Percentiles rank a stretch among this genome's conserved stretches.
Conservation (phyloP, 2,113 vertebrate species). For the Cryptotis parvus region DNA sequence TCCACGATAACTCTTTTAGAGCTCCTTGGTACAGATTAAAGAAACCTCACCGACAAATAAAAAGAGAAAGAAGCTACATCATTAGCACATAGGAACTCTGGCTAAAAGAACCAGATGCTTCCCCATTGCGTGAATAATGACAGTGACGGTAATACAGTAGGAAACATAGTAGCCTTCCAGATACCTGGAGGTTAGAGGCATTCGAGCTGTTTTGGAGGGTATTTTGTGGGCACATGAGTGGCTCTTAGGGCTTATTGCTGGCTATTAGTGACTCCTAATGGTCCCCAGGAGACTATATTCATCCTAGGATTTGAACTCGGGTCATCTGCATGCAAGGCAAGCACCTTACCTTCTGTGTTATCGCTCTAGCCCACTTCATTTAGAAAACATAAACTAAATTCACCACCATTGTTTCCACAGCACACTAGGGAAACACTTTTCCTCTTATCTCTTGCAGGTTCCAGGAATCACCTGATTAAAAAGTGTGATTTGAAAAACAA, state of each 20-base stretch:
- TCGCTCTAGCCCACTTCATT: too few species aligned
- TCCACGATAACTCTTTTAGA: neutral
- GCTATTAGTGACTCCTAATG: too few species aligned
- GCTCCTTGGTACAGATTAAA: neutral
- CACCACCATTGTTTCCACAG: neutral
- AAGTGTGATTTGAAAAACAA: neutral
- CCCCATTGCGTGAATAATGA: neutral
- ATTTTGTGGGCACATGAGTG: too few species aligned
- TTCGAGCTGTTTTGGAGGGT: too few species aligned
- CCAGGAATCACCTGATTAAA: neutral
- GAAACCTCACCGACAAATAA: neutral
- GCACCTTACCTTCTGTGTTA: too few species aligned
- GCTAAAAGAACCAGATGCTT: constrained; percentile 1
- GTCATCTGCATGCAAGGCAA: too few species aligned
- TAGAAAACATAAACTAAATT: neutral
- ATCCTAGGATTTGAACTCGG: too few species aligned
- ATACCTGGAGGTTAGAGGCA: too few species aligned
- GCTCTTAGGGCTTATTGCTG: too few species aligned
- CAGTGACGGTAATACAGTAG: too few species aligned
- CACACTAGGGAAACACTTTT: neutral
- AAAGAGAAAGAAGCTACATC: neutral
- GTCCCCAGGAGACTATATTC: too few species aligned
- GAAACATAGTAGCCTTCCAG: too few species aligned
- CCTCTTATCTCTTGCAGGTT: neutral
- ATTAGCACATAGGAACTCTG: neutral